Evolutionary conservation across 2,888 invertebrate species (phyloP).

Genomic region (Nebria brevicollis): DNA sequence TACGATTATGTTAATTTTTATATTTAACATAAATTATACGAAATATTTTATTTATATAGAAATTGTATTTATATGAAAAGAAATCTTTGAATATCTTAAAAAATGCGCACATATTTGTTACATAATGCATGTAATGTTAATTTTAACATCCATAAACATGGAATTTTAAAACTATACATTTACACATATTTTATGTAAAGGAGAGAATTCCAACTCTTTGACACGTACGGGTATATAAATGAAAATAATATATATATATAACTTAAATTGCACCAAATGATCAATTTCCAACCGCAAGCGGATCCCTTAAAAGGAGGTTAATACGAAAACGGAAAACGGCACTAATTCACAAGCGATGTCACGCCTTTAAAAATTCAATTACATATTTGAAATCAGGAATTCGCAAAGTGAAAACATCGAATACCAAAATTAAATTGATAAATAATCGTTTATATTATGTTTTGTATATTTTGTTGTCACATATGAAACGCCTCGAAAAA

Average conservation of each 20-base stretch:
- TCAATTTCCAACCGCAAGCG: too few relatives aligned
- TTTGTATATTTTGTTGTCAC: background rate
- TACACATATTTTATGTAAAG: too few relatives aligned
- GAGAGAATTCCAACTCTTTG: too few relatives aligned
- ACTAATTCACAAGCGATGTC: background rate
- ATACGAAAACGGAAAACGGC: too few relatives aligned
- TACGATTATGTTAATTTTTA: background rate
- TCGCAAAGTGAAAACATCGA: background rate
- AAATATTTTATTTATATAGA: background rate
- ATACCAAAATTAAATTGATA: conserved; percentile 1
- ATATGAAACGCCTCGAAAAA: background rate
- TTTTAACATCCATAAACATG: too few relatives aligned
- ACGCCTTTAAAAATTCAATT: background rate
- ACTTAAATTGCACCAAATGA: too few relatives aligned
- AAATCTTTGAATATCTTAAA: background rate
- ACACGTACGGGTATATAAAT: too few relatives aligned
- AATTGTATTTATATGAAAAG: background rate
- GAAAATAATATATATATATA: too few relatives aligned
- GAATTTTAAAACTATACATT: too few relatives aligned
- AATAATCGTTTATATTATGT: background rate
- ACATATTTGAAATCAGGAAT: background rate
- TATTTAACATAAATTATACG: background rate
- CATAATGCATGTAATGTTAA: too few relatives aligned
- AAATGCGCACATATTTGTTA: too few relatives aligned
- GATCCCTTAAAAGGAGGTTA: too few relatives aligned